Conservation (phyloP, 2,888 invertebrate genomes). For the Zygothrica quintamaculata region DNA sequence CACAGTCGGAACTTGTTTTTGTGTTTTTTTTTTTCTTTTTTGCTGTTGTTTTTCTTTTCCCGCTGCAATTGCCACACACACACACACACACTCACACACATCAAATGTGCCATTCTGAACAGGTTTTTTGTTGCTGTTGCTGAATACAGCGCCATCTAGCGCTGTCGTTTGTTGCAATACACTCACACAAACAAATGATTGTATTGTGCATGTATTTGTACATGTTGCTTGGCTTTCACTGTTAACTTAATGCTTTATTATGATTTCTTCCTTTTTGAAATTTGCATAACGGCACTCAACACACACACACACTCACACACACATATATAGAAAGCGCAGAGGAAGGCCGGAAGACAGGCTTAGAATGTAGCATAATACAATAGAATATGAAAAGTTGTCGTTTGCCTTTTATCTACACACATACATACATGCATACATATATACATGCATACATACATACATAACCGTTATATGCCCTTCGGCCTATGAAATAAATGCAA, state of each 20-base stretch:
- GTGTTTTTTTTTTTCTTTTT: slow-evolving; percentile 7
- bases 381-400: slow-evolving; percentile 18
- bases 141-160: slow-evolving; percentile 57
- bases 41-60: too few species aligned
- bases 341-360: slow-evolving; percentile 12
- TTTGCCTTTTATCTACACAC: slow-evolving; percentile 2
- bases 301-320: slow-evolving; percentile 8
- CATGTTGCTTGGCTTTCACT: slow-evolving; percentile 39
- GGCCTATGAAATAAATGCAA: slow-evolving; percentile 39
- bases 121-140: slow-evolving; percentile 60
- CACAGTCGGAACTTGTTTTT: slow-evolving; percentile 71
- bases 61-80: slow-evolving; percentile 57
- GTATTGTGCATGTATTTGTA: slow-evolving; percentile 8
- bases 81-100: too few species aligned
- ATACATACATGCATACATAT: too few species aligned
- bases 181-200: slow-evolving; percentile 1
- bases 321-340: too few species aligned
- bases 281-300: slow-evolving; percentile 38
- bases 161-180: slow-evolving; percentile 14
- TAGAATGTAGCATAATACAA: slow-evolving; percentile 1
- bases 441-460: too few species aligned
- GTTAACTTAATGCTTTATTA: slow-evolving; percentile 16
- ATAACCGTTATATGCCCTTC: not conserved
- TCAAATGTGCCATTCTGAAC: slow-evolving; percentile 48
- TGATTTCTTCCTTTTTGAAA: slow-evolving; percentile 26